Evolutionary conservation across 53 echinoderm and acorn worm species (phyloP).

Genomic region (Zoroaster sp.): DNA sequence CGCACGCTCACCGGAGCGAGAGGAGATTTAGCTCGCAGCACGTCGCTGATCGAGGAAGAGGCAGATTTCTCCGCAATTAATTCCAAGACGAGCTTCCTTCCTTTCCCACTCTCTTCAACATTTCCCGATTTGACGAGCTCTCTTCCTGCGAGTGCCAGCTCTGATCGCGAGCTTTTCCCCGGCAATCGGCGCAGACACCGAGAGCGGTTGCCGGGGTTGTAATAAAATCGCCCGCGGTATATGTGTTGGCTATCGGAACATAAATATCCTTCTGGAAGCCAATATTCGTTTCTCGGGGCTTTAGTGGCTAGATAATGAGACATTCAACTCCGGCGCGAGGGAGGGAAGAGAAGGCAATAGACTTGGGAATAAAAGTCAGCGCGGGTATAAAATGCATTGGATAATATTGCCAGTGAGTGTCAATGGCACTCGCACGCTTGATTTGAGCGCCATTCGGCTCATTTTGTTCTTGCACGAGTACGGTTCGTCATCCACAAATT

Average conservation of each 20-base stretch:
- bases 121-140: constrained; percentile 54
- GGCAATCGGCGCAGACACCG: constrained; percentile 12
- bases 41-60: constrained; percentile 32
- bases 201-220: constrained; percentile 1
- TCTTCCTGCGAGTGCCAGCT: constrained; percentile 48
- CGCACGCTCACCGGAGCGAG: constrained; percentile 17
- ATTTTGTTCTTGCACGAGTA: constrained; percentile 20
- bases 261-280: constrained; percentile 53
- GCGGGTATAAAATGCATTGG: constrained; percentile 26
- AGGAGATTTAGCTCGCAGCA: constrained; percentile 51
- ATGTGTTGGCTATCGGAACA: constrained; percentile 57
- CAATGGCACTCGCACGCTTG: constrained; percentile 28
- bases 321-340: constrained; percentile 32
- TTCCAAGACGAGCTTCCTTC: constrained; percentile 70
- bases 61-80: constrained; percentile 71
- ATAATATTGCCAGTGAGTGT: constrained; percentile 24
- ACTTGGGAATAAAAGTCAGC: constrained; percentile 18
- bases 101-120: constrained; percentile 58
- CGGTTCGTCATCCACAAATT: neutral
- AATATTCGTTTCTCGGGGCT: constrained; percentile 50
- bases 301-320: constrained; percentile 45
- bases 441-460: constrained; percentile 5
- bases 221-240: constrained; percentile 51
- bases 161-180: neutral
- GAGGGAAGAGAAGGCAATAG: neutral